These are phyloP conservation scores for Muraenolepis orangiensis DNA, from an alignment of 2,797 vertebrate species.

Conservation along the genomic window DNA sequence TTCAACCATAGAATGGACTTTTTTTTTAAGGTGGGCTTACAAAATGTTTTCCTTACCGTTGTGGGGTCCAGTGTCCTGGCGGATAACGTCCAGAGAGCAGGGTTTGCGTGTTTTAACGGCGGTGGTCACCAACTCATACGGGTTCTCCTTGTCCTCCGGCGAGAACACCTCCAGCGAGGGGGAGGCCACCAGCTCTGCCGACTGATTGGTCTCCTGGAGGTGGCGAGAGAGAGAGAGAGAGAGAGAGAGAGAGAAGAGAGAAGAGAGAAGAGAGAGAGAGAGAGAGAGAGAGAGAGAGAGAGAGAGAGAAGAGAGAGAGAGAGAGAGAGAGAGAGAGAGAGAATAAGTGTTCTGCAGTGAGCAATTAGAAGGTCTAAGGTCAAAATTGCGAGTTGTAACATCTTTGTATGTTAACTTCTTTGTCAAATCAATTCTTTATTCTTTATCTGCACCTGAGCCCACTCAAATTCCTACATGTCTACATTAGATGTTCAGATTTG, in stretches of 20 bases:
- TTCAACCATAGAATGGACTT: no score
- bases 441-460: no score
- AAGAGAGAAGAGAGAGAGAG: not conserved
- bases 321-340: not conserved
- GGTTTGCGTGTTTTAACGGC: conserved; percentile 94
- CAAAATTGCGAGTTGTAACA: not conserved
- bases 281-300: not conserved
- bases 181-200: conserved; percentile 79
- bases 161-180: conserved; percentile 86
- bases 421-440: no score
- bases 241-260: no score
- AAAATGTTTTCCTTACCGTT: conserved; percentile 76
- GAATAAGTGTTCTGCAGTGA: no score
- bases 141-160: conserved; percentile 87
- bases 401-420: not conserved
- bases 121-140: conserved; percentile 84
- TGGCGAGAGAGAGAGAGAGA: no score
- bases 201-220: conserved; percentile 82
- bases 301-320: not conserved
- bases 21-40: no score
- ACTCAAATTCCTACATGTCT: no score
- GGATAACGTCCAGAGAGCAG: conserved; percentile 88
- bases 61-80: conserved; percentile 72
- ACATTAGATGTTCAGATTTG: no score
- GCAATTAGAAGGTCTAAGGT: no score